Percentiles rank a stretch among this genome's conserved stretches.
Evolutionary conservation across 2,888 invertebrate genomes (phyloP).

Genomic region (Meiosimyza platycephala): DNA sequence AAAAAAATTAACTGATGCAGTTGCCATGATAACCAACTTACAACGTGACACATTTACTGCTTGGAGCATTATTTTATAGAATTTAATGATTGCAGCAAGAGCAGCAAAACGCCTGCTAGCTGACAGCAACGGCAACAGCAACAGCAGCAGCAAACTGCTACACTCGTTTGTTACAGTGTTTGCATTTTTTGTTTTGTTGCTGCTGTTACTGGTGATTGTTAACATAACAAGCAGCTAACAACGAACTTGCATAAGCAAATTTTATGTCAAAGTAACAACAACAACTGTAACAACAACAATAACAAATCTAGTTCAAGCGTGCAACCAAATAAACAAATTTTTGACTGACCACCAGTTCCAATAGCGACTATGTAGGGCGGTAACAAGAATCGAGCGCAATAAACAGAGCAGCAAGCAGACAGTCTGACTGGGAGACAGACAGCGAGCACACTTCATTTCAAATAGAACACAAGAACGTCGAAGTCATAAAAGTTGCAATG

Average conservation of each 20-base stretch:
- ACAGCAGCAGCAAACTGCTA: conserved; percentile 35
- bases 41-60: conserved; percentile 31
- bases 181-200: neutral
- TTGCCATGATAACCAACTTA: conserved; percentile 20
- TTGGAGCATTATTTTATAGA: conserved; percentile 34
- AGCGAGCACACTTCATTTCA: neutral
- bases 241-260: conserved; percentile 29
- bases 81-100: conserved; percentile 29
- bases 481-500: neutral
- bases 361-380: conserved; percentile 5
- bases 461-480: neutral
- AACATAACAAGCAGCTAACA: conserved; percentile 23
- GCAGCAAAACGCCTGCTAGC: conserved; percentile 12
- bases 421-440: neutral
- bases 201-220: conserved; percentile 19
- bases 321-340: conserved; percentile 25
- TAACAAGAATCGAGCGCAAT: conserved; percentile 16
- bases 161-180: conserved; percentile 2
- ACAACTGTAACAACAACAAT: neutral
- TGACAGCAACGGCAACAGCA: conserved; percentile 2
- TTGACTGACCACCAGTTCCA: conserved; percentile 30
- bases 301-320: conserved; percentile 29
- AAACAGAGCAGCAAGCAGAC: neutral
- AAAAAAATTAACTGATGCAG: conserved; percentile 12
- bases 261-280: conserved; percentile 22